phyloP scores from a whole-genome alignment of 2,888 invertebrate genomes.

The Scrobipalpa atriplicella region DNA sequence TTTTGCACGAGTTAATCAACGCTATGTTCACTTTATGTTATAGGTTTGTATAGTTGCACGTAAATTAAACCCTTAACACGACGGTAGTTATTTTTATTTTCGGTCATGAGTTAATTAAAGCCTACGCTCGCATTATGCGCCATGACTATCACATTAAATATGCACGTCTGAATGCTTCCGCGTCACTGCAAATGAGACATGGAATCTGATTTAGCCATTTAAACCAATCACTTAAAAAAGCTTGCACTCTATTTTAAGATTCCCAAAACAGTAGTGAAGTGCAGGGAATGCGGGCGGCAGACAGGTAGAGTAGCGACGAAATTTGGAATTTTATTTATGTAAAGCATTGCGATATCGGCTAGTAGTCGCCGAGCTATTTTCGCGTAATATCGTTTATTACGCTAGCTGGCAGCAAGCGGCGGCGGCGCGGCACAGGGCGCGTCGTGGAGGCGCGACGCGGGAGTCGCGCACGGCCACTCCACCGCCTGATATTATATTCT shows the following conservation, averaged over 20 bases:
- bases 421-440: slow-evolving; percentile 41
- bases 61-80: slow-evolving; percentile 13
- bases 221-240: not conserved
- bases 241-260: slow-evolving; percentile 60
- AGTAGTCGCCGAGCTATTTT: slow-evolving; percentile 68
- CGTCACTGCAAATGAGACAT: not conserved
- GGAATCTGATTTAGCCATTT: not conserved
- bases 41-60: slow-evolving; percentile 18
- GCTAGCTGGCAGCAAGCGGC: slow-evolving; percentile 54
- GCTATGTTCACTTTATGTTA: not conserved
- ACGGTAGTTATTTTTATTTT: not conserved
- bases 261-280: slow-evolving; percentile 37
- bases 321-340: slow-evolving; percentile 76
- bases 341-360: slow-evolving; percentile 66
- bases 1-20: not conserved
- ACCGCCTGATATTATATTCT: slow-evolving; percentile 81
- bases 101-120: slow-evolving; percentile 14
- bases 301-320: slow-evolving; percentile 62
- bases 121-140: slow-evolving; percentile 8
- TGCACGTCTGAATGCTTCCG: slow-evolving; percentile 1
- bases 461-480: slow-evolving; percentile 69
- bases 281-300: slow-evolving; percentile 59
- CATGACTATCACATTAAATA: slow-evolving; percentile 12
- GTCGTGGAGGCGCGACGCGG: slow-evolving; percentile 44
- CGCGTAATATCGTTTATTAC: slow-evolving; percentile 75